Evolutionary conservation across 2,113 vertebrate genomes (phyloP).

Genomic region (Pristiophorus japonicus): DNA sequence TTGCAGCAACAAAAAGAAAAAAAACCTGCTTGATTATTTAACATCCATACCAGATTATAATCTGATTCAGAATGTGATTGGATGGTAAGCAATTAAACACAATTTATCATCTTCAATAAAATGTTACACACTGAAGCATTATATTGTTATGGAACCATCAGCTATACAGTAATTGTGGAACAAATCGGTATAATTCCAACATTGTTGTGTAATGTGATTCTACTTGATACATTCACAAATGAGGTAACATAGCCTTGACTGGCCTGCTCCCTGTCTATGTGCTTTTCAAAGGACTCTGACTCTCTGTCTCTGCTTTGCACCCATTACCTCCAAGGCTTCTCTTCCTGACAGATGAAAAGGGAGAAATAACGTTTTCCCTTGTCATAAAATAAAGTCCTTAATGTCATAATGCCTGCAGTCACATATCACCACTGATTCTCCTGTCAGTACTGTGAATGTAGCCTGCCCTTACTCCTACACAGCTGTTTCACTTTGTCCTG

Average conservation of each 20-base stretch:
- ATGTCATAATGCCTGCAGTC: constrained; percentile 39
- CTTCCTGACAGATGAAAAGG: constrained; percentile 39
- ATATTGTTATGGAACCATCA: constrained; percentile 38
- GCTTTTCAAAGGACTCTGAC: constrained; percentile 31
- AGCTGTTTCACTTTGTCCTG: constrained; percentile 42
- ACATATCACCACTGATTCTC: constrained; percentile 37
- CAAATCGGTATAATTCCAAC: constrained; percentile 20
- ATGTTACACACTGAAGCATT: constrained; percentile 39
- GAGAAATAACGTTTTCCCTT: constrained; percentile 38
- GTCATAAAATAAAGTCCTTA: constrained; percentile 39
- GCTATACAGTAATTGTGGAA: constrained; percentile 31
- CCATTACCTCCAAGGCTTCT: constrained; percentile 39
- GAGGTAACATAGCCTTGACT: constrained; percentile 26
- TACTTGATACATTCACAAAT: constrained; percentile 33
- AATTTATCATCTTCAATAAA: constrained; percentile 40
- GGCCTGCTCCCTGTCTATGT: constrained; percentile 26
- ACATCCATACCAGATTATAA: constrained; percentile 29
- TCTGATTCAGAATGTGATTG: constrained; percentile 21
- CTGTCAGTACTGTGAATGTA: constrained; percentile 36
- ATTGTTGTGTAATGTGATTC: constrained; percentile 12
- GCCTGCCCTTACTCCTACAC: constrained; percentile 33
- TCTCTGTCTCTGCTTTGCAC: constrained; percentile 33
- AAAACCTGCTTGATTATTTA: constrained; percentile 40
- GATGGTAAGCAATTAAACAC: constrained; percentile 36
- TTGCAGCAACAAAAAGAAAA: not conserved